These are phyloP conservation scores for Holothuria leucospilota DNA, from an alignment of 53 echinoderm and acorn worm species.

Conservation along the genomic window DNA sequence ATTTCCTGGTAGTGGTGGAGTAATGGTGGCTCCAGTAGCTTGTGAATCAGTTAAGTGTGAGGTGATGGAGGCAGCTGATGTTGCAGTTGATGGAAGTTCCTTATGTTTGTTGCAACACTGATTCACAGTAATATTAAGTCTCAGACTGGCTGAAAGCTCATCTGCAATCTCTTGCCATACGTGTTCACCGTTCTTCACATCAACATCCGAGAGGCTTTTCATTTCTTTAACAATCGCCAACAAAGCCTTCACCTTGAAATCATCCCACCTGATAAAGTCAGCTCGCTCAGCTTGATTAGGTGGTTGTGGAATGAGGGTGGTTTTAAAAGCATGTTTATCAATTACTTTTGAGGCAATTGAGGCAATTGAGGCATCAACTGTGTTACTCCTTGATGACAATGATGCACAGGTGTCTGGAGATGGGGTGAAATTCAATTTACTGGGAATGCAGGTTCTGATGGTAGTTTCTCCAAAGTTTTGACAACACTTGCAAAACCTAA, in stretches of 20 bases:
- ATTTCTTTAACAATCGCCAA: neutral
- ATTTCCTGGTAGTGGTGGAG: neutral
- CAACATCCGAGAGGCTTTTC: neutral
- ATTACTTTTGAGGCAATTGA: neutral
- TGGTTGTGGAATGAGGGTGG: neutral
- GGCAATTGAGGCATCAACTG: neutral
- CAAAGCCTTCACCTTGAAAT: slow-evolving; percentile 1
- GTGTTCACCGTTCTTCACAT: slow-evolving; percentile 9
- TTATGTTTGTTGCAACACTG: neutral
- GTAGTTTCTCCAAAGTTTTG: slow-evolving; percentile 1
- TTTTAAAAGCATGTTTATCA: neutral
- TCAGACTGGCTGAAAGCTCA: neutral
- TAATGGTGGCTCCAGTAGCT: neutral
- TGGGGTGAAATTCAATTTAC: neutral
- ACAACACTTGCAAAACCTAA: neutral
- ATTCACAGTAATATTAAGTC: neutral
- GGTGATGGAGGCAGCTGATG: too few relatives aligned
- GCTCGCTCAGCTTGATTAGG: neutral
- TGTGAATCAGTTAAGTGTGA: neutral
- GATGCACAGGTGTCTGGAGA: neutral
- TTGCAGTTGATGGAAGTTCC: too few relatives aligned
- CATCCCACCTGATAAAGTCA: neutral
- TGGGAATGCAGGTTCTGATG: neutral
- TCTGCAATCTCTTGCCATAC: slow-evolving; percentile 2
- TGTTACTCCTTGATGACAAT: neutral